Conservation (phyloP, 2,113 vertebrate species). For the Siniperca chuatsi region DNA sequence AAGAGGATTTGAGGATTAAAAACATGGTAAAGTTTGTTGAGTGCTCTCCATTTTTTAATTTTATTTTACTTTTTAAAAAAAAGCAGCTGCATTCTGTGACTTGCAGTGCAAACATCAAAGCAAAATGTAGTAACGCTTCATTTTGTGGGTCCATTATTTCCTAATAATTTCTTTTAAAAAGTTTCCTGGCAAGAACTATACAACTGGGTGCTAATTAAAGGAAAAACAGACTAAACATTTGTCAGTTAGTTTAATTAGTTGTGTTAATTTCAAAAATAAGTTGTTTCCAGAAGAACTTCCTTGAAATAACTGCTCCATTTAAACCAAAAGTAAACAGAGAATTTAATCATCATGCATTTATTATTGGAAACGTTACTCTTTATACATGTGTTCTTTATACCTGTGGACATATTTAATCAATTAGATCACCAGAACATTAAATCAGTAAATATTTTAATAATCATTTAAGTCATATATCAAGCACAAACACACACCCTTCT, state of each 20-base stretch:
- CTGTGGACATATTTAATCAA: too few relatives aligned
- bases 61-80: not conserved
- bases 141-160: not conserved
- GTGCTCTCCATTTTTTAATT: not conserved
- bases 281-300: too few relatives aligned
- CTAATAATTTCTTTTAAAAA: not conserved
- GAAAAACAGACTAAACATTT: not conserved
- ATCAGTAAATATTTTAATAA: too few relatives aligned
- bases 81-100: not conserved
- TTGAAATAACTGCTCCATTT: too few relatives aligned
- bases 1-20: not conserved
- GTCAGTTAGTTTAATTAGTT: not conserved
- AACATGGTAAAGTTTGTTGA: not conserved
- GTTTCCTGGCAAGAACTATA: not conserved
- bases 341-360: too few relatives aligned
- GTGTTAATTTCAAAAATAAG: not conserved
- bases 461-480: too few relatives aligned
- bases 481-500: too few relatives aligned
- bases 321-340: too few relatives aligned
- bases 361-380: too few relatives aligned
- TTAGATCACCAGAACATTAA: too few relatives aligned
- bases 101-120: not conserved
- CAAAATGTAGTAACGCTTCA: not conserved
- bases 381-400: too few relatives aligned
- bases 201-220: not conserved